Percentiles rank a stretch among this genome's conserved stretches.
Evolutionary conservation across 2,888 invertebrate genomes (phyloP).

Genomic region (Oxystoma pomonae): DNA sequence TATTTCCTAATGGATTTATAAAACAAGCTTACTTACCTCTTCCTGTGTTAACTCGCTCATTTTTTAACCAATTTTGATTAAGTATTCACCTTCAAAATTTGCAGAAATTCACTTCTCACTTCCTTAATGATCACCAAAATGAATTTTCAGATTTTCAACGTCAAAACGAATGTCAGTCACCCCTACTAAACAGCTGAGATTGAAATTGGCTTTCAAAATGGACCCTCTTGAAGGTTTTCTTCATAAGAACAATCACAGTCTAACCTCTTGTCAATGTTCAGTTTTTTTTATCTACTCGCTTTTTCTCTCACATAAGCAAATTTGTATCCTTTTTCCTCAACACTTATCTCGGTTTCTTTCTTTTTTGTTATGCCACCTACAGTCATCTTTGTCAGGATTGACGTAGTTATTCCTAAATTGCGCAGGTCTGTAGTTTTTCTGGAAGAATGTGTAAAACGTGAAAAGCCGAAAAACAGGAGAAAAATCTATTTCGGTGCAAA

Average conservation of each 20-base stretch:
- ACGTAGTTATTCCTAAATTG: conserved; percentile 10
- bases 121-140: conserved; percentile 24
- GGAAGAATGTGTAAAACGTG: conserved; percentile 27
- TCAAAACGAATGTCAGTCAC: conserved; percentile 43
- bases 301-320: no score
- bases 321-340: not conserved
- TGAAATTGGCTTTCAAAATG: conserved; percentile 36
- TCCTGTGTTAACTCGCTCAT: conserved; percentile 88
- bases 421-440: conserved; percentile 21
- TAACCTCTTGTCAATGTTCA: conserved; percentile 28
- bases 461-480: conserved; percentile 26
- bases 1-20: not conserved
- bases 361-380: not conserved
- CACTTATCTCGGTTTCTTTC: not conserved
- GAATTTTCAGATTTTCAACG: conserved; percentile 24
- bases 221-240: conserved; percentile 6
- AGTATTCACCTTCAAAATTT: not conserved
- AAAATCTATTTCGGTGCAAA: conserved; percentile 30
- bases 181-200: conserved; percentile 44
- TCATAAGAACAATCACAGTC: conserved; percentile 34
- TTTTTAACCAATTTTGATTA: conserved; percentile 22
- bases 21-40: conserved; percentile 62
- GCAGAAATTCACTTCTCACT: not conserved
- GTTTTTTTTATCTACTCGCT: no score
- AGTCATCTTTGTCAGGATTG: not conserved